Conservation (phyloP, 2,113 vertebrate species). For the Microtus oregoni region DNA sequence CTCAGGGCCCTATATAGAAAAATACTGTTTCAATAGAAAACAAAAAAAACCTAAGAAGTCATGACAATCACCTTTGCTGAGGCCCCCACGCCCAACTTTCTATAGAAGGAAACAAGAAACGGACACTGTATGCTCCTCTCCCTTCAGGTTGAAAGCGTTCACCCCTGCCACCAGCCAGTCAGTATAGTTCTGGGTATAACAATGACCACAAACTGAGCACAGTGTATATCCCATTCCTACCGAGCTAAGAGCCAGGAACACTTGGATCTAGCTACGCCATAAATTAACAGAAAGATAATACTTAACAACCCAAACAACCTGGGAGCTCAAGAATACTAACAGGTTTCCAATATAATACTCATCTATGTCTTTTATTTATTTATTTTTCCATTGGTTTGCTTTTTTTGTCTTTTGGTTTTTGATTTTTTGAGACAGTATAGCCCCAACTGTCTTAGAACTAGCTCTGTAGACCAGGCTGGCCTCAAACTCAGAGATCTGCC, state of each 20-base stretch:
- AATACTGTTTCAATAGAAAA: neutral
- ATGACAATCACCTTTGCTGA: conserved; percentile 38
- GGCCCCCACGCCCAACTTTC: neutral
- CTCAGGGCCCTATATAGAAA: neutral
- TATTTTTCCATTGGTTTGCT: neutral
- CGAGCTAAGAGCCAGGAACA: conserved; percentile 10
- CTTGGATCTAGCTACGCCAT: neutral
- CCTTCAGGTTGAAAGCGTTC: neutral
- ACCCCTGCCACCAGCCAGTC: neutral
- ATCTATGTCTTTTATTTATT: neutral
- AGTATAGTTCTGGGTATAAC: neutral
- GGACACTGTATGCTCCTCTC: neutral
- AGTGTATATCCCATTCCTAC: conserved; percentile 6
- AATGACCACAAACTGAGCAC: neutral
- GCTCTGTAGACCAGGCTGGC: neutral
- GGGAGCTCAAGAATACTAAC: neutral
- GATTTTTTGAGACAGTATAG: neutral
- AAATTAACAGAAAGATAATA: conserved; percentile 42
- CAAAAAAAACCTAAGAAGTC: neutral
- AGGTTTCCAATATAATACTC: conserved; percentile 26
- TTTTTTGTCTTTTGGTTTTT: neutral
- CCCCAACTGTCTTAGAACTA: neutral
- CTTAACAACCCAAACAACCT: conserved; percentile 26
- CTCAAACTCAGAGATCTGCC: neutral
- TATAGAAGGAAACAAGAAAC: conserved; percentile 43